These are phyloP conservation scores for Parazoanthus atlanticus DNA, from an alignment of 92 coral and sea anemone genomes.

Conservation along the genomic window DNA sequence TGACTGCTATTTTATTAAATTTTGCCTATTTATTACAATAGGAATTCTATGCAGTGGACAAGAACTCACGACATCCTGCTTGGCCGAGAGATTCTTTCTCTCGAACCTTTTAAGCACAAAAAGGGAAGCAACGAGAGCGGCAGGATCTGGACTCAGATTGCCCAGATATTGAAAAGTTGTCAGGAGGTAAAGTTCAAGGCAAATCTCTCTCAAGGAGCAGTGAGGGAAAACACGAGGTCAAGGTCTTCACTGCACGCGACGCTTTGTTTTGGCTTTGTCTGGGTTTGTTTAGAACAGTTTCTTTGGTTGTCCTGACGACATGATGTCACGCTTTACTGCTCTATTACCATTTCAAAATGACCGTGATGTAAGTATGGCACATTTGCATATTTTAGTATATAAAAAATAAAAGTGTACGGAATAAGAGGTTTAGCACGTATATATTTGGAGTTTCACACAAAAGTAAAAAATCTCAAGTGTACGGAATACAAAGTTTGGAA, in stretches of 20 bases:
- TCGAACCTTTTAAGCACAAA: slow-evolving; percentile 51
- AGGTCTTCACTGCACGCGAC: slow-evolving; percentile 23
- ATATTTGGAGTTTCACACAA: too few relatives aligned
- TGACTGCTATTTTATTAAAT: not conserved
- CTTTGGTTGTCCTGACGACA: not conserved
- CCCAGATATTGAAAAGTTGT: slow-evolving; percentile 13
- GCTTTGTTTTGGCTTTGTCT: not conserved
- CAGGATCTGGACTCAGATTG: slow-evolving; percentile 16
- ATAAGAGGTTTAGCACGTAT: too few relatives aligned
- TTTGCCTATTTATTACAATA: slow-evolving; percentile 11
- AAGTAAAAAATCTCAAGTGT: too few relatives aligned
- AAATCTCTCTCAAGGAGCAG: slow-evolving; percentile 52
- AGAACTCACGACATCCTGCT: slow-evolving; percentile 55
- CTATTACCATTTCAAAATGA: not conserved
- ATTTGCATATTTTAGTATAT: too few relatives aligned
- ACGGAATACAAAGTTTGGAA: too few relatives aligned
- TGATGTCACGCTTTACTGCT: not conserved
- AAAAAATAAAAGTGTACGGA: too few relatives aligned
- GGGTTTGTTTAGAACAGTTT: not conserved
- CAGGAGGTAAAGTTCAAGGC: slow-evolving; percentile 29
- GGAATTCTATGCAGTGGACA: slow-evolving; percentile 50
- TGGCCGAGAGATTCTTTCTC: slow-evolving; percentile 51
- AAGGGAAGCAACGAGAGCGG: slow-evolving; percentile 57
- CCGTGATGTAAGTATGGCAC: too few relatives aligned
- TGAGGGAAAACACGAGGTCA: slow-evolving; percentile 19